Evolutionary conservation across 1,140 invertebrate genomes (phyloP), one percentile per base, ranked within the genome.

Genomic region (Bombyx mori): DNA sequence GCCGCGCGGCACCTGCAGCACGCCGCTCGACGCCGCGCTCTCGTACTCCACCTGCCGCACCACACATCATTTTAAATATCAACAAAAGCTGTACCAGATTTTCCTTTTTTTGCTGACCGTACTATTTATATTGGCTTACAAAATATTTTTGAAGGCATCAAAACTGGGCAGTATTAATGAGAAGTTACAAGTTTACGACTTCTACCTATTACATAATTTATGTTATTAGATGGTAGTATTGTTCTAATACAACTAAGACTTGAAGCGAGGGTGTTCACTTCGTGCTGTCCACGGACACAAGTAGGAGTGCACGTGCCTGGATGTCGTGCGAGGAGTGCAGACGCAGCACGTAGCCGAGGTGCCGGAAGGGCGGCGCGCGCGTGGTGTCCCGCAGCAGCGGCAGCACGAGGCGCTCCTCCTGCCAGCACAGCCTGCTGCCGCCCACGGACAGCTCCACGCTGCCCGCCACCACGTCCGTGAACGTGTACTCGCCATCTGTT

Each of bases 391-490:
- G 90, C 7, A 91, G 91, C 4, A 97, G 90, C 43, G 89, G 89
- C 6, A 96, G 86, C 43, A 89, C 88, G 50, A 93, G 90, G 26
- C 89, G 90, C 0, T 90, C 79, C 56, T 89, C 90, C 51, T 91
- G 88, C 93, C 95, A 98, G 75, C 95, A 97, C 58, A 94, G 92
- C 55, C 91, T 91, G 56, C 80, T 77, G 3, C 86, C 88, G 12
- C 90, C 86, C 50, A 96, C 90, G 1, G 90, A 89, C 1, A 96
- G 79, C 86, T 94, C 90, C 70, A 97, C 98, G 47, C 92, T 91
- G 22, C 96, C 97, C 6, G 95, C 94, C 43, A 94, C 86, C 10
- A 98, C 90, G 58, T 95, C 92, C 18, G 89, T 87, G 66, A 98
- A 97, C 8, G 84, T 82, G 78, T 97, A 99, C 42, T 89, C 89